Percentiles rank a stretch among this genome's conserved stretches.
These are phyloP conservation scores for Danio rerio DNA, from an alignment of 2,113 vertebrate genomes.

Conservation along the genomic window GRCz12tu NC_133200.1:23438001-23438500, in stretches of 20 bases:
- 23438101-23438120: too few species aligned
- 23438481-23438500: too few species aligned
- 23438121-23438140: background rate
- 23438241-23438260: background rate
- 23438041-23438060: too few species aligned
- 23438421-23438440: background rate
- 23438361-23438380: background rate
- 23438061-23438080: background rate
- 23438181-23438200: slow-evolving; percentile 42
- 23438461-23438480: background rate
- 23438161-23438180: background rate
- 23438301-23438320: too few species aligned
- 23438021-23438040: too few species aligned
- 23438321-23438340: too few species aligned
- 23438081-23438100: background rate
- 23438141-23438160: background rate
- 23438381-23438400: too few species aligned
- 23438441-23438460: background rate
- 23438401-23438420: background rate
- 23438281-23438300: background rate
- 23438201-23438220: slow-evolving; percentile 54
- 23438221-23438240: background rate
- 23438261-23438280: background rate
- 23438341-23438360: background rate
- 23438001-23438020: too few species aligned